Percentiles rank a stretch among this genome's conserved stretches.
Conservation (phyloP, 2,888 invertebrate genomes). For the Camponotus fellah region DNA sequence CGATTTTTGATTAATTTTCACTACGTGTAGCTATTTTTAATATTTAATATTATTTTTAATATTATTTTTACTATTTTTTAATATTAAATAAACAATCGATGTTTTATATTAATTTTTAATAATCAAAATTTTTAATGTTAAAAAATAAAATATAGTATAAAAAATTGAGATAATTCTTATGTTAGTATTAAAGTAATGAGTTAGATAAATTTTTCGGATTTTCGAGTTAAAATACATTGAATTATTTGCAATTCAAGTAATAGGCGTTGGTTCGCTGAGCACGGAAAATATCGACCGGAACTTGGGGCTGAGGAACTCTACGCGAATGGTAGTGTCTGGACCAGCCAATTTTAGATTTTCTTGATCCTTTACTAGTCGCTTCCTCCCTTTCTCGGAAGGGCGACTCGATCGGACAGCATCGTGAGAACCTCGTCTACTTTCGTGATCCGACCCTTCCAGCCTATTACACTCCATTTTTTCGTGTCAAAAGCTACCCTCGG, state of each 20-base stretch:
- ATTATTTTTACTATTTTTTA: not conserved
- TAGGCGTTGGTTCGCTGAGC: slow-evolving; percentile 57
- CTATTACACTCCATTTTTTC: slow-evolving; percentile 41
- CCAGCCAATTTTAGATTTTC: slow-evolving; percentile 58
- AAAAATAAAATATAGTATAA: not conserved
- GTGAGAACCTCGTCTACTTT: slow-evolving; percentile 14
- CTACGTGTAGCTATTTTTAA: not conserved
- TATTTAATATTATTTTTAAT: not conserved
- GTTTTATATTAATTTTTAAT: no score
- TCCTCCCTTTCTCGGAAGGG: slow-evolving; percentile 60
- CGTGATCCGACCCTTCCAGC: slow-evolving; percentile 28
- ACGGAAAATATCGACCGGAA: slow-evolving; percentile 68
- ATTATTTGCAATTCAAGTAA: slow-evolving; percentile 51
- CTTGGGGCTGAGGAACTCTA: slow-evolving; percentile 53
- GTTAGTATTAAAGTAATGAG: not conserved
- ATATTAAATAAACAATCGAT: not conserved
- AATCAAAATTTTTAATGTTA: not conserved
- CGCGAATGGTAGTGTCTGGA: slow-evolving; percentile 59
- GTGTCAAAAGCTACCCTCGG: slow-evolving; percentile 4
- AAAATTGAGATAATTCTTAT: not conserved
- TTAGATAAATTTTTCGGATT: not conserved
- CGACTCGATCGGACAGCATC: slow-evolving; percentile 62
- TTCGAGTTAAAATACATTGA: not conserved
- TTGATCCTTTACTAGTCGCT: slow-evolving; percentile 52
- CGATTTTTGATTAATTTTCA: not conserved